Evolutionary conservation across 2,797 vertebrate species (phyloP), one percentile per base, ranked within the genome.

Genomic region (Mionectes olivaceus): DNA sequence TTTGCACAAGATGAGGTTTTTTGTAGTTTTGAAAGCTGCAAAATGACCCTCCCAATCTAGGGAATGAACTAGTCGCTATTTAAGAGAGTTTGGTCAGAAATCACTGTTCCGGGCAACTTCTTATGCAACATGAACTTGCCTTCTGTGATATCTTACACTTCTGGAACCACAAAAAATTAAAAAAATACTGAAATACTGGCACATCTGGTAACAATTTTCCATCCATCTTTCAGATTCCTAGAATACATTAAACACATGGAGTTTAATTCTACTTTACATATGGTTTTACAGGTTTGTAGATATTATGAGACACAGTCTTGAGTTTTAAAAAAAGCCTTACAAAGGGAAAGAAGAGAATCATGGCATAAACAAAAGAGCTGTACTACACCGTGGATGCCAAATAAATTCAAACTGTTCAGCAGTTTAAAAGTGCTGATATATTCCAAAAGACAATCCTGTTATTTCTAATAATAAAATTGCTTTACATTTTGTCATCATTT

Each of bases 151-250:
- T 6, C 25, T 80, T 22, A 65, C n/a, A 30, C 57, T 82, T 84
- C 30, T 35, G 46, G 13, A 92, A 76, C 17, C 22, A 69, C 22
- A 65, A 1, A 75, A 93, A 83, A 68, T 27, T 71, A 83, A 83
- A 89, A 78, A 84, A 93, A 94, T 78, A 75, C 32, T 49, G 41
- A 91, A 84, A 75, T 61, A 61, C n/a, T 64, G 73, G 46, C 35
- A 73, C 43, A 79, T 76, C 28, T 89, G 59, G 19, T 50, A 82
- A 68, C 32, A 73, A 69, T 84, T 89, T 83, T 87, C 27, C 67
- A 84, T 49, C 43, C 24, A 41, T 33, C 35, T 82, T 91, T 75
- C 74, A 6, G 53, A 73, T 50, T 82, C 59, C 53, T 69, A 69
- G 33, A 89, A 65, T 15, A 87, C 3, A n/a, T 56, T 73, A 61